Evolutionary conservation across 1,140 invertebrate species (phyloP).

Genomic region (Papilio glaucus): DNA sequence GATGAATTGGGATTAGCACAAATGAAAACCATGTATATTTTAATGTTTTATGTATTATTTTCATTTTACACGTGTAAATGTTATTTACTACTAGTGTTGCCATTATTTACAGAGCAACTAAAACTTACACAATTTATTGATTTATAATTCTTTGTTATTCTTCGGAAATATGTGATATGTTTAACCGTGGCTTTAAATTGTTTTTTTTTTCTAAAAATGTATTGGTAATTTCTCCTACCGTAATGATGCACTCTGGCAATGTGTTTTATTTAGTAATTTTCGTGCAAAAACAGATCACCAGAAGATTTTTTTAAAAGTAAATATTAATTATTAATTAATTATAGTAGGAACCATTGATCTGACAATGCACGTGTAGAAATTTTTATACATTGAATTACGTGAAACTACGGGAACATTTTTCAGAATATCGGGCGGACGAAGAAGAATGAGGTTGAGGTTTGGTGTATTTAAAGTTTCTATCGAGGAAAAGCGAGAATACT

Average conservation of each 20-base stretch:
- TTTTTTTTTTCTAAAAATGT: neutral
- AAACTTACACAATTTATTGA: conserved; percentile 34
- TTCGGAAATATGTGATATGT: conserved; percentile 52
- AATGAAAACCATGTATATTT: conserved; percentile 36
- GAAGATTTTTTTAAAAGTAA: too few species aligned
- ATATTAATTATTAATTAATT: too few species aligned
- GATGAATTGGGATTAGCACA: neutral
- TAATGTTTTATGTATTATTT: conserved; percentile 42
- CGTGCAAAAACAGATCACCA: too few species aligned
- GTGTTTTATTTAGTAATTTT: too few species aligned
- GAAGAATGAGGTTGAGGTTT: too few species aligned
- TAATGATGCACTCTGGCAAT: too few species aligned
- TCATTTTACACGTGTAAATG: conserved; percentile 53
- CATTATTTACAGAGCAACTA: conserved; percentile 54
- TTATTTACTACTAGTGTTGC: conserved; percentile 44
- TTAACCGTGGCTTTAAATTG: neutral
- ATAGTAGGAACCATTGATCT: conserved; percentile 21
- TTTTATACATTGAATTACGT: neutral
- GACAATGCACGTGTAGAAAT: neutral
- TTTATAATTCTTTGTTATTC: conserved; percentile 19
- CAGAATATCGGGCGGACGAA: too few species aligned
- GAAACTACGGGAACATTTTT: too few species aligned
- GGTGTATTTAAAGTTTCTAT: too few species aligned
- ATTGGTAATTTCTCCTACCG: too few species aligned
- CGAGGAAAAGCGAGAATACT: too few species aligned